Evolutionary conservation across 2,888 invertebrate species (phyloP).

Genomic region (Anarsia innoxiella): DNA sequence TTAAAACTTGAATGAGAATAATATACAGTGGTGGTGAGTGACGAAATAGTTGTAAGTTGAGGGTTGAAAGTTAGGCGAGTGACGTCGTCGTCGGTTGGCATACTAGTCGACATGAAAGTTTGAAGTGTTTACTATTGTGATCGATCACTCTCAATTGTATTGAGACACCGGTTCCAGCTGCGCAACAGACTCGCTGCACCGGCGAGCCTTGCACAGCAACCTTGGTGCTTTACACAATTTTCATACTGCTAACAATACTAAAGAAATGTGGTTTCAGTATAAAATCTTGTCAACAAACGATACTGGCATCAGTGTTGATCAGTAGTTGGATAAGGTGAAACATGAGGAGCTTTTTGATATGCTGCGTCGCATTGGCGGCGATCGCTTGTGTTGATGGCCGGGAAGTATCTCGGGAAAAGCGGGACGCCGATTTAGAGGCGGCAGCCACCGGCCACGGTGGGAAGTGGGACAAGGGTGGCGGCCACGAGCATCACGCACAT

Average conservation of each 20-base stretch:
- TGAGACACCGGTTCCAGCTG: too few species aligned
- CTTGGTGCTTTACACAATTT: constrained; percentile 69
- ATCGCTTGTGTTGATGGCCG: constrained; percentile 72
- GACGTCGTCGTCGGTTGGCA: too few species aligned
- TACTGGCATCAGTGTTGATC: constrained; percentile 51
- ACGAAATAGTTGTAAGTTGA: too few species aligned
- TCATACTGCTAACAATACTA: constrained; percentile 48
- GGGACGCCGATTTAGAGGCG: constrained; percentile 69
- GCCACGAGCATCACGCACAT: constrained; percentile 78
- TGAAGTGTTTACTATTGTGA: too few species aligned
- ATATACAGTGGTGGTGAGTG: too few species aligned
- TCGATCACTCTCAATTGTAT: too few species aligned
- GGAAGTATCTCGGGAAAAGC: constrained; percentile 61
- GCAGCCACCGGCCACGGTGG: constrained; percentile 67
- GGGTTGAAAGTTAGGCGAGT: too few species aligned
- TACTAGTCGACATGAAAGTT: too few species aligned
- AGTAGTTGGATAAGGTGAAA: constrained; percentile 42
- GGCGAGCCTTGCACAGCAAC: constrained; percentile 47
- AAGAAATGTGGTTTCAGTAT: constrained; percentile 53
- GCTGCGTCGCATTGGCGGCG: constrained; percentile 64
- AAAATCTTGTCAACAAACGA: constrained; percentile 48
- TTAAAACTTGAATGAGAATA: too few species aligned
- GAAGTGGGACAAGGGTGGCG: constrained; percentile 76
- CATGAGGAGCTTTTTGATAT: constrained; percentile 56
- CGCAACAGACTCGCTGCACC: constrained; percentile 47